phyloP scores from a whole-genome alignment of 2,888 invertebrate species.

The Callimorpha dominula region DNA sequence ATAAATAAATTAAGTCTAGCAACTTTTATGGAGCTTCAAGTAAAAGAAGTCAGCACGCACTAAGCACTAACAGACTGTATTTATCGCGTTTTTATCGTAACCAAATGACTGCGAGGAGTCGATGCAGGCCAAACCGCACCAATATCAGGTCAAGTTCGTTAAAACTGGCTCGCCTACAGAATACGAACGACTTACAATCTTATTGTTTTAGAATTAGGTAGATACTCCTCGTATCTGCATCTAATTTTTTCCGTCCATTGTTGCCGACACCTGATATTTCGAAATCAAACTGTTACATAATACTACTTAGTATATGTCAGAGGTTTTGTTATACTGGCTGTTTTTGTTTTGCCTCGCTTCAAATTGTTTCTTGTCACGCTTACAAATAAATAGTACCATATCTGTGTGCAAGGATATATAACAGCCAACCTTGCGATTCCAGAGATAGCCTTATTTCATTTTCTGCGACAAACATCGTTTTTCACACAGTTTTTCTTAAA shows the following conservation, averaged over 20 bases:
- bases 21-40: no score
- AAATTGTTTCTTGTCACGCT: constrained; percentile 14
- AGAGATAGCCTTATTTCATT: no score
- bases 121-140: constrained; percentile 54
- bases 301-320: constrained; percentile 15
- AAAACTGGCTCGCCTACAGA: constrained; percentile 25
- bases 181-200: constrained; percentile 18
- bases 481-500: no score
- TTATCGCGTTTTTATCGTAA: constrained; percentile 55
- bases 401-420: no score
- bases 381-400: no score
- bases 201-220: constrained; percentile 6
- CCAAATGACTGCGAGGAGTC: constrained; percentile 52
- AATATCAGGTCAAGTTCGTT: constrained; percentile 70
- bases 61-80: constrained; percentile 5
- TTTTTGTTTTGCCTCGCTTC: constrained; percentile 10
- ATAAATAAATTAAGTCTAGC: no score
- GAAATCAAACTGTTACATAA: constrained; percentile 17
- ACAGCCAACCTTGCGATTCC: no score
- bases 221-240: constrained; percentile 1
- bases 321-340: constrained; percentile 16
- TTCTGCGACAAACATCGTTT: no score
- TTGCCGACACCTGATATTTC: constrained; percentile 19
- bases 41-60: background rate
- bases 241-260: background rate